Base-by-base conservation (phyloP, 1,140 invertebrate genomes). In the Drosophila santomea region DNA sequence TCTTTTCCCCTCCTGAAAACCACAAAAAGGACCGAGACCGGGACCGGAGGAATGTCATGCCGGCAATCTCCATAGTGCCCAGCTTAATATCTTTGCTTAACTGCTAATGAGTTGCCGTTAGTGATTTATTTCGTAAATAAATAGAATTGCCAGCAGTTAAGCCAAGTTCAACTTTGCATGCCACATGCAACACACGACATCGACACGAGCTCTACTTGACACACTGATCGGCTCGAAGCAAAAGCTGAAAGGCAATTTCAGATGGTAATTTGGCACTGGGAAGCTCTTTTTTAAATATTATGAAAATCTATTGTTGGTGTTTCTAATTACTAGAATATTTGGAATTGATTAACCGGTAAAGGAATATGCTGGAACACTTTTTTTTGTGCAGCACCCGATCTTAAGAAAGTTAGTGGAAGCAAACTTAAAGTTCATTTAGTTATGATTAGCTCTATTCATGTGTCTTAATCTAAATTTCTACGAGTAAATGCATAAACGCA, bases 121-220 rank as follows among this genome's bases (percentile, higher is more conserved):
- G 86, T 90, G 86, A 90, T 90, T 90, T 90, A 90, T 90, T 90
- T 90, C 54, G 63, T 74, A 90, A 90, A 90, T 90, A 90, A 90
- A 90, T 90, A 82, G 86, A 90, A 90, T 90, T 90, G 88, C 86
- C 67, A 71, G 71, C 81, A 81, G 63, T 81, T 79, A 67, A 55
- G 61, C 54, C 61, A 72, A 73, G 51, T 55, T 72, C 71, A 63
- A 59, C 78, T 90, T 90, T 79, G 86, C 74, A 82, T 81, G 81
- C 64, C 59, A 73, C 84, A 89, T 88, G 83, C 84, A 77, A 89
- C 80, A 58, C 54, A 36, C 64, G 44, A 35, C 52, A 28, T 15
- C 32, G 28, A 72, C 68, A 85, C 60, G 58, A 76, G 71, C 64
- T 57, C 51, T 32, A 32, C 32, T 25, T 55, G 69, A 73, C 69